A percentile compares a stretch with the other conserved stretches of the same genome.
These are phyloP conservation scores for Cephonodes hylas DNA, from an alignment of 2,888 invertebrate species.

Conservation along the genomic window DNA sequence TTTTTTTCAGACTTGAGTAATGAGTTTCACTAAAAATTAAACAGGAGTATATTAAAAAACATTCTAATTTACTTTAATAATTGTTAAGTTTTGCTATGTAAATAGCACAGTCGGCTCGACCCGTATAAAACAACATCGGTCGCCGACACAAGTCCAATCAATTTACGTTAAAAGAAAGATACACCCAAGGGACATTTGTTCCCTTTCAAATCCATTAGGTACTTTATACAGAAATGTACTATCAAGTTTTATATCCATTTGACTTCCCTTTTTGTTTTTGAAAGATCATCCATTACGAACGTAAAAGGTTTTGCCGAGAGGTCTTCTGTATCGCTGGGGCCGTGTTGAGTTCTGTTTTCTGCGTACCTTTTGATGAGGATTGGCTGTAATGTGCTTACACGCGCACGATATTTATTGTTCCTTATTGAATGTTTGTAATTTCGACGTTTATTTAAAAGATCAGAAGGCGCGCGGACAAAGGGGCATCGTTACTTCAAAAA, in stretches of 20 bases:
- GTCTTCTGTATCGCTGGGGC: slow-evolving; percentile 14
- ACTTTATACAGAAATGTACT: slow-evolving; percentile 45
- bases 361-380: slow-evolving; percentile 10
- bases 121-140: slow-evolving; percentile 27
- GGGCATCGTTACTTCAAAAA: not conserved
- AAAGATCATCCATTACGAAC: slow-evolving; percentile 60
- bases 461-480: not conserved
- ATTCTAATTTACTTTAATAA: too few species aligned
- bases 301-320: slow-evolving; percentile 48
- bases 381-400: slow-evolving; percentile 7
- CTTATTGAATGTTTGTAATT: not conserved
- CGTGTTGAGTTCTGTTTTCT: slow-evolving; percentile 10
- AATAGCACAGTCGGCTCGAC: too few species aligned
- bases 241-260: slow-evolving; percentile 52
- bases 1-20: too few species aligned
- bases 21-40: too few species aligned
- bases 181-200: slow-evolving; percentile 42
- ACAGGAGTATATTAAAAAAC: too few species aligned
- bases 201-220: slow-evolving; percentile 58
- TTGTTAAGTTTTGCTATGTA: too few species aligned
- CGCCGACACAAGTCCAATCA: slow-evolving; percentile 41
- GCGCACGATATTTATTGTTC: not conserved
- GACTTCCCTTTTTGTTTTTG: slow-evolving; percentile 55
- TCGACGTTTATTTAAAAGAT: not conserved
- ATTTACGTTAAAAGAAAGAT: slow-evolving; percentile 50